phyloP scores from a whole-genome alignment of 2,113 vertebrate genomes.

The Trogon melanurus region DNA sequence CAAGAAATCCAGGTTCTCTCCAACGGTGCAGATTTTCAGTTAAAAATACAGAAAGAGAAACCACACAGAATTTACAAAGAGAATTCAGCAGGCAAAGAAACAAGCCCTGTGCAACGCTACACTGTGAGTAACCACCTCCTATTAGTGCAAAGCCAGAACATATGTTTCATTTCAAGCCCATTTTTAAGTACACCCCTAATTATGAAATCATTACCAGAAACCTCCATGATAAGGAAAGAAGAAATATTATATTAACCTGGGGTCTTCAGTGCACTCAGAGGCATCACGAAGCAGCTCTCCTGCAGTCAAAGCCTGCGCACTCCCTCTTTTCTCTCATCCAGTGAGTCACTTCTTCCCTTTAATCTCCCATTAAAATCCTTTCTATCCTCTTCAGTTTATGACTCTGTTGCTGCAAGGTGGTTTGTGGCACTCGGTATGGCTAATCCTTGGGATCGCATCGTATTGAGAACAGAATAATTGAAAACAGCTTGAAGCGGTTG shows the following conservation, averaged over 20 bases:
- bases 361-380: conserved; percentile 71
- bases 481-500: conserved; percentile 69
- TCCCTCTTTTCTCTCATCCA: conserved; percentile 54
- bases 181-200: conserved; percentile 42
- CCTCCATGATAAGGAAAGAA: conserved; percentile 37
- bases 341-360: conserved; percentile 62
- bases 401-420: conserved; percentile 66
- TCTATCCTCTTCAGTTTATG: conserved; percentile 73
- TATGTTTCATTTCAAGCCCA: neutral
- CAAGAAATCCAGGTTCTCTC: neutral
- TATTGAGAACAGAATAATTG: conserved; percentile 72
- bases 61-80: neutral
- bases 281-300: conserved; percentile 30
- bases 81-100: neutral
- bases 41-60: neutral
- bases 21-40: neutral
- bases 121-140: neutral
- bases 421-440: conserved; percentile 58
- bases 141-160: neutral
- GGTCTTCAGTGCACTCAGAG: conserved; percentile 23
- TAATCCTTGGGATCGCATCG: conserved; percentile 57
- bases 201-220: conserved; percentile 24
- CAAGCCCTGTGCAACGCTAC: neutral
- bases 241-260: conserved; percentile 55
- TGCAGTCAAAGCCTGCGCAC: conserved; percentile 34